A percentile compares a stretch with the other conserved stretches of the same genome.
Evolutionary conservation across 2,113 vertebrate species (phyloP).

Genomic region (Tonatia bakeri): DNA sequence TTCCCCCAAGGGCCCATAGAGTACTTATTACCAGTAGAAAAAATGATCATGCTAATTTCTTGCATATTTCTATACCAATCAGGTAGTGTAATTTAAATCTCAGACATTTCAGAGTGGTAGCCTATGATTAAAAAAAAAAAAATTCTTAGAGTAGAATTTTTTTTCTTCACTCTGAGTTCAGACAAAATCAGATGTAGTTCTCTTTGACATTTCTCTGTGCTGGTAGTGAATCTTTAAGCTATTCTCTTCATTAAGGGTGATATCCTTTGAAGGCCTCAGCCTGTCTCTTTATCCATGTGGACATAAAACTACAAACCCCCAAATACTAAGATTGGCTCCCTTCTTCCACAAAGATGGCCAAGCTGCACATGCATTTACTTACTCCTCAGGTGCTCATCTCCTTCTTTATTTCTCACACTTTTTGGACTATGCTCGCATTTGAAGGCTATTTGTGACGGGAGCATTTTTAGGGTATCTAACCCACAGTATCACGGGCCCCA

Average conservation of each 20-base stretch:
- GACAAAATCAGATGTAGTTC: neutral
- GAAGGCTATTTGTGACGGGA: neutral
- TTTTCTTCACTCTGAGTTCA: neutral
- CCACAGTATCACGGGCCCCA: neutral
- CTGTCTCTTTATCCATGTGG: neutral
- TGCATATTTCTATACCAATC: neutral
- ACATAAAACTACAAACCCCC: neutral
- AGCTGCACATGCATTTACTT: neutral
- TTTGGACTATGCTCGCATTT: neutral
- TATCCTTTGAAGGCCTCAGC: neutral
- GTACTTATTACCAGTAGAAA: constrained; percentile 5
- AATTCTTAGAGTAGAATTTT: neutral
- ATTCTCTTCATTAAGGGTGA: constrained; percentile 2
- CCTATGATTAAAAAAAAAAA: neutral
- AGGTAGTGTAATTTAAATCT: neutral
- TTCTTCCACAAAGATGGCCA: neutral
- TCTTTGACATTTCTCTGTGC: neutral
- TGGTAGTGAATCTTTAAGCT: neutral
- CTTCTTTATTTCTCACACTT: neutral
- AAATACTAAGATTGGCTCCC: neutral
- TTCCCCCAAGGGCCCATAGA: neutral
- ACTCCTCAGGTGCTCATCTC: neutral
- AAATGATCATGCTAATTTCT: neutral
- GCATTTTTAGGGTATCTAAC: neutral
- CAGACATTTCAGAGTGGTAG: neutral